Evolutionary conservation across 2,113 vertebrate genomes (phyloP).

Genomic region (Cacatua alba): DNA sequence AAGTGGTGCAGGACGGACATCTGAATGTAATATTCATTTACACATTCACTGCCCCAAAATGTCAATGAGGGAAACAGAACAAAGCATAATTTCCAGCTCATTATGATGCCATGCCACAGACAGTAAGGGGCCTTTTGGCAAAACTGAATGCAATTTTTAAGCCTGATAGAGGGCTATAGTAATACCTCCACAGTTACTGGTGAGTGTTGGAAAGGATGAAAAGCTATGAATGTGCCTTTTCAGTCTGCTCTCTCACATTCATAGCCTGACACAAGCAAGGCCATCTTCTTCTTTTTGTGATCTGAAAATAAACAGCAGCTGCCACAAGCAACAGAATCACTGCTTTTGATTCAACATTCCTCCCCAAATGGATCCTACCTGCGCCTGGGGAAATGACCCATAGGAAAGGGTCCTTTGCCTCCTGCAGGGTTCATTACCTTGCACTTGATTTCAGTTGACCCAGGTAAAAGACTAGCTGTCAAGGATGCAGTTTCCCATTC

Average conservation of each 20-base stretch:
- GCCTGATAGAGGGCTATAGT: neutral
- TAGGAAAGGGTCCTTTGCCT: neutral
- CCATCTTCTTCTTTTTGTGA: neutral
- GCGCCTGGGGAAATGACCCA: neutral
- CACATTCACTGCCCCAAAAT: neutral
- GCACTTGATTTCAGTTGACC: neutral
- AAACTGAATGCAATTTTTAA: neutral
- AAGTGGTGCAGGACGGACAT: neutral
- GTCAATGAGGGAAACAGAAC: neutral
- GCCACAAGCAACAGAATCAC: neutral
- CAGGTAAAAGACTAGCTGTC: neutral
- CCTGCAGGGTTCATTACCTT: neutral
- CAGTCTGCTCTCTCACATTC: neutral
- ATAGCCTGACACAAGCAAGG: neutral
- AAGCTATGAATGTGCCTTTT: neutral
- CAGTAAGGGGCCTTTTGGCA: neutral
- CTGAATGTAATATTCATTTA: neutral
- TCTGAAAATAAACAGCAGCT: constrained; percentile 32
- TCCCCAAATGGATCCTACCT: neutral
- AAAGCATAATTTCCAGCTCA: neutral
- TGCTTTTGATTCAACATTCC: neutral
- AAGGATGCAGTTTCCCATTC: neutral
- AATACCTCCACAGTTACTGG: neutral
- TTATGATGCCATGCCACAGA: neutral
- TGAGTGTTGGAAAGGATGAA: neutral